Base-by-base conservation (phyloP, 2,113 vertebrate species). In the Stegastes partitus region DNA sequence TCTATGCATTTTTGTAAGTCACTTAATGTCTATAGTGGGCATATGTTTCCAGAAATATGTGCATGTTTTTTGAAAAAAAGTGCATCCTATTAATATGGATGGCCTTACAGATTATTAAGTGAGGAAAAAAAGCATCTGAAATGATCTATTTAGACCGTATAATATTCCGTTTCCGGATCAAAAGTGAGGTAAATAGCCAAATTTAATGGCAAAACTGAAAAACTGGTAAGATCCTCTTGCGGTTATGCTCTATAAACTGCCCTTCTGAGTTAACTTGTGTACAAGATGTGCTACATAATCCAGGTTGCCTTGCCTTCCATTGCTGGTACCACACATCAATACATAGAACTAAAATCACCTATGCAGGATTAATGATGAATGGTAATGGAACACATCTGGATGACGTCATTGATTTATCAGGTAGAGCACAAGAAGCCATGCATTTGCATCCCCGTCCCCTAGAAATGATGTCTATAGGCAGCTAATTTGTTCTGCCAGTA, bases 1-100 rank as follows among this genome's bases (percentile, higher is more conserved):
- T 25, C 11, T 53, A 2, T 37, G 22, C 21, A 54, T 16, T 28
- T 50, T 59, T 50, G 12, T 49, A 49, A 18, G 28, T 63, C 23
- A 44, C 37, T 68, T 11, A 77, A 68, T 12, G 11, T 10, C 19
- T 5, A 39, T 10, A 49, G n/a, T 21, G 42, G 53, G 14, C 11
- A 57, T 57, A 66, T 56, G 15, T 57, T 37, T 51, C 1, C 50
- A 58, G 26, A 34, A 47, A 58, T 56, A 62, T 55, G 6, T 14
- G 11, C n/a, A 37, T 11, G 19, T 28, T 45, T 31, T 54, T n/a
- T n/a, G n/a, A 58, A 50, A 37, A 8, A 28, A 2, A 28, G 31
- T 6, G 23, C 26, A 4, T 45, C 28, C 11, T 25, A 4, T 23
- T 34, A 34, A 34, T 34, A 9, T 34, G 8, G 31, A 34, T n/a